Conservation (phyloP, 2,797 vertebrate species). For the Silurus aristotelis region DNA sequence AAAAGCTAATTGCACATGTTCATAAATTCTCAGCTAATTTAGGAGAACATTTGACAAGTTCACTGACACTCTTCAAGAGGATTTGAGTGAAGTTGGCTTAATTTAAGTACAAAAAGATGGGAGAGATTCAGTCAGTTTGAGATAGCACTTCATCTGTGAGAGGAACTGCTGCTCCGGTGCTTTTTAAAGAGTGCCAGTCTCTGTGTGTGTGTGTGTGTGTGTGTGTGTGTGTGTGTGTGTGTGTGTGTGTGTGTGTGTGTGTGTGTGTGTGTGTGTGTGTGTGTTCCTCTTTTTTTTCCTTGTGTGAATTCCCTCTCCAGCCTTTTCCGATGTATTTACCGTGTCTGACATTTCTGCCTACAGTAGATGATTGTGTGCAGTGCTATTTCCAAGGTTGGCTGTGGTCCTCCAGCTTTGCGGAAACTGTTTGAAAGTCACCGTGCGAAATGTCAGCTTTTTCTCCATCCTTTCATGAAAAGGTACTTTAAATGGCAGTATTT, state of each 20-base stretch:
- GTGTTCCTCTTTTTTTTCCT: slow-evolving; percentile 37
- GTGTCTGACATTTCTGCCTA: slow-evolving; percentile 61
- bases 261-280: slow-evolving; percentile 16
- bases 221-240: slow-evolving; percentile 23
- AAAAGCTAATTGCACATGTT: slow-evolving; percentile 60
- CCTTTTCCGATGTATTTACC: slow-evolving; percentile 48
- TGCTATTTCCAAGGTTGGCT: slow-evolving; percentile 60
- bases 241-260: no score
- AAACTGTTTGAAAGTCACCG: slow-evolving; percentile 60
- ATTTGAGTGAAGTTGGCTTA: slow-evolving; percentile 41
- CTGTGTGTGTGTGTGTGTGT: no score
- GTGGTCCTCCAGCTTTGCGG: slow-evolving; percentile 56
- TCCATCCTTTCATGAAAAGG: slow-evolving; percentile 54
- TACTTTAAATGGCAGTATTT: slow-evolving; percentile 61
- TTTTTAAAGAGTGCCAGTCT: slow-evolving; percentile 53
- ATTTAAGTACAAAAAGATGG: slow-evolving; percentile 46
- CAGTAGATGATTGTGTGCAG: slow-evolving; percentile 61
- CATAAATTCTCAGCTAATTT: slow-evolving; percentile 59
- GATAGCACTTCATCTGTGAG: slow-evolving; percentile 52
- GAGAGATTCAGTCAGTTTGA: slow-evolving; percentile 48
- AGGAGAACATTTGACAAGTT: slow-evolving; percentile 58
- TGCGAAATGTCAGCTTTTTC: slow-evolving; percentile 60
- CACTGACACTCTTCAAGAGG: slow-evolving; percentile 51
- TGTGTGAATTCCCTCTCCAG: slow-evolving; percentile 48
- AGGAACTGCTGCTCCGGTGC: slow-evolving; percentile 59